Percentiles rank a stretch among this genome's conserved stretches.
These are phyloP conservation scores for Pterophyllum scalare DNA, from an alignment of 2,113 vertebrate genomes.

Conservation along the genomic window DNA sequence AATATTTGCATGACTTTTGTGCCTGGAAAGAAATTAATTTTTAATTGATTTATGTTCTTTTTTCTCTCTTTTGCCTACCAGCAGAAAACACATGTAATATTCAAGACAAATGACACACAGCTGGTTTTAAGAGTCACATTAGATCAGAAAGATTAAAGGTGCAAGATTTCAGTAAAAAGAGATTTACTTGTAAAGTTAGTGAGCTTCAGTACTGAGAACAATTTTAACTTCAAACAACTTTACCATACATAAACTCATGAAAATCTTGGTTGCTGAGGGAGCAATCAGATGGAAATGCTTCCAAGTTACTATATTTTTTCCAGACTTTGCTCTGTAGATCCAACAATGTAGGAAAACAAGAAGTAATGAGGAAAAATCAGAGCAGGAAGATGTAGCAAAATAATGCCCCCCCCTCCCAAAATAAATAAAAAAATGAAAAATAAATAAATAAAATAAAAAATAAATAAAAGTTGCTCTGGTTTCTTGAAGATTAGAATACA, in stretches of 20 bases:
- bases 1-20: neutral
- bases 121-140: neutral
- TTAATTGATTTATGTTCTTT: neutral
- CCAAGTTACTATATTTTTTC: neutral
- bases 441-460: neutral
- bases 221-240: neutral
- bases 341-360: neutral
- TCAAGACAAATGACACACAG: neutral
- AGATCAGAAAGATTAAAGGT: neutral
- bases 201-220: neutral
- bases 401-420: too few relatives aligned
- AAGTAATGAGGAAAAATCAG: neutral
- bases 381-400: neutral
- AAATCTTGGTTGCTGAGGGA: neutral
- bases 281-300: neutral
- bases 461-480: neutral
- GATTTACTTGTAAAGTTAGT: neutral
- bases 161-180: neutral
- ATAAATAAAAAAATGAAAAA: too few relatives aligned
- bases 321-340: neutral
- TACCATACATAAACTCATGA: neutral
- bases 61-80: neutral
- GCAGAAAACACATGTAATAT: conserved; percentile 10
- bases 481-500: neutral
- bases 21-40: neutral